Percentiles rank a stretch among this genome's conserved stretches.
phyloP scores from a whole-genome alignment of 2,888 invertebrate species.

The Macroteleia sp. region DNA sequence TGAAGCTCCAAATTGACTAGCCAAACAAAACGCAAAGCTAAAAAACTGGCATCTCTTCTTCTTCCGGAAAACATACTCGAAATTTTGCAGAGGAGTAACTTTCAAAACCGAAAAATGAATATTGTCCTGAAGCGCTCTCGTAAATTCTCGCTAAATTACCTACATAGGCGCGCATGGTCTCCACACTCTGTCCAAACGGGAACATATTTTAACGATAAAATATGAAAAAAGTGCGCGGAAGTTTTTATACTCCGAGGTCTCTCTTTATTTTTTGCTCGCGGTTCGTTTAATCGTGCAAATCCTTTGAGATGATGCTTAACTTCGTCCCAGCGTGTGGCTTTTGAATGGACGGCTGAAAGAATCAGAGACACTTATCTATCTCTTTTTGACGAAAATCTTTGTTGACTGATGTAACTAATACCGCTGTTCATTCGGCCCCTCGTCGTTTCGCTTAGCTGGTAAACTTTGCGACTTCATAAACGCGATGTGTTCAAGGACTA shows the following conservation, averaged over 20 bases:
- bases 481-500: conserved; percentile 81
- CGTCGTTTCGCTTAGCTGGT: conserved; percentile 21
- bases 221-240: conserved; percentile 27
- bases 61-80: background rate
- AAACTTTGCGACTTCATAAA: conserved; percentile 41
- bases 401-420: conserved; percentile 57
- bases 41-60: background rate
- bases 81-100: conserved; percentile 14
- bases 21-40: conserved; percentile 21
- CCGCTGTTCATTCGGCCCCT: conserved; percentile 21
- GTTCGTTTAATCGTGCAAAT: conserved; percentile 47
- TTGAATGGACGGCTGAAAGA: conserved; percentile 34
- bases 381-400: conserved; percentile 51
- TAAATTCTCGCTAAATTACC: conserved; percentile 41
- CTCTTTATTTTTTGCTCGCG: conserved; percentile 39
- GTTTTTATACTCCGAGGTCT: background rate
- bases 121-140: conserved; percentile 28
- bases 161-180: conserved; percentile 3
- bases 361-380: conserved; percentile 49
- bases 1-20: conserved; percentile 15
- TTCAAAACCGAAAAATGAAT: conserved; percentile 26
- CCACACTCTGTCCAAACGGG: conserved; percentile 26
- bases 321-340: conserved; percentile 22
- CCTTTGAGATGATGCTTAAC: conserved; percentile 52
- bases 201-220: conserved; percentile 34